Base-by-base conservation (phyloP, 2,888 invertebrate species). In the Synergus japonicus region DNA sequence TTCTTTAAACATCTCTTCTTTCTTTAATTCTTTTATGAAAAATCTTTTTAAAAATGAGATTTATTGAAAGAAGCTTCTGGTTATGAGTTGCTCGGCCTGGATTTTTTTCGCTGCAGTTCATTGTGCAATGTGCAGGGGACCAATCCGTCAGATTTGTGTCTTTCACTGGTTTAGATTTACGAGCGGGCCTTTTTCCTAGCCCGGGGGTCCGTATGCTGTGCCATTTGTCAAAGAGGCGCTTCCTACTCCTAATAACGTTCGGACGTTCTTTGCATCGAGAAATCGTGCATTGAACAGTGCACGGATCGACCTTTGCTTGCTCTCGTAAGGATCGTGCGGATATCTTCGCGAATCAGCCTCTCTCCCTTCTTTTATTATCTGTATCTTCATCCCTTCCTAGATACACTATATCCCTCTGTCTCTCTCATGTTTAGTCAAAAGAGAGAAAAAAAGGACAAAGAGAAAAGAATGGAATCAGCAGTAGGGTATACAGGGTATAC, bases 151-250 rank as follows among this genome's bases (percentile, higher is more conserved):
- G 83, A 76, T 80, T 82, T 69, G 83, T 79, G 82, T 82, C 83
- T 82, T 81, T 84, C 76, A 79, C 76, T 78, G 82, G 13, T 76
- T 67, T 88, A 89, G 90, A 91, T 92, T 91, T 92, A 92, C 90
- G 91, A 88, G 82, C 84, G 83, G 85, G 84, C 83, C 83, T 83
- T 79, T 79, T 79, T 85, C 83, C 85, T 83, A 87, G 87, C 85
- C 87, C 86, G 86, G 88, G 87, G 87, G 87, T 84, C 86, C 85
- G 81, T 81, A 85, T 82, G 83, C 89, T 86, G 87, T 85, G 90
- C 90, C 90, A 92, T 92, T 92, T 92, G 91, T 92, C 91, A 92
- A 89, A 89, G 89, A 90, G 90, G 90, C 89, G 90, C 91, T 91
- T 91, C 91, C 90, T 90, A 88, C 88, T 91, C 89, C 89, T 90